A percentile compares a stretch with the other conserved stretches of the same genome.
Conservation (phyloP, 2,888 invertebrate genomes). For the Ypsolopha sequella region DNA sequence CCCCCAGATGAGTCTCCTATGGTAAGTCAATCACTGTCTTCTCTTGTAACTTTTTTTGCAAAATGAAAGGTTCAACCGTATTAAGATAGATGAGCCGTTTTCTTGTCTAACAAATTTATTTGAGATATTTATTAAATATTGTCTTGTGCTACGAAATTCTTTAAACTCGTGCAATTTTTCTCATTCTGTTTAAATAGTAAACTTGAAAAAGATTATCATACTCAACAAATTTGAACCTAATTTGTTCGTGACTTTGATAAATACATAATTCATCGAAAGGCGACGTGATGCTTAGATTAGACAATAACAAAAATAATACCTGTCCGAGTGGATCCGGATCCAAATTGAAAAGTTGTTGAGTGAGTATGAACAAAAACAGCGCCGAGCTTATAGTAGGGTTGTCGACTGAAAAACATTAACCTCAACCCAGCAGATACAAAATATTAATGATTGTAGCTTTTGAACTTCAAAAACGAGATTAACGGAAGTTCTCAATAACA, state of each 20-base stretch:
- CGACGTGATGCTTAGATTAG: slow-evolving; percentile 14
- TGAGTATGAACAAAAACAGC: slow-evolving; percentile 13
- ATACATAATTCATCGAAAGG: slow-evolving; percentile 3
- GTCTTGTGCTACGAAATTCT: too few relatives aligned
- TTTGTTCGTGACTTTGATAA: neutral
- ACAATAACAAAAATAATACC: slow-evolving; percentile 15
- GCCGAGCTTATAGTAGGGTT: neutral
- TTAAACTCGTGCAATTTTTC: too few relatives aligned
- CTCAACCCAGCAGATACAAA: too few relatives aligned
- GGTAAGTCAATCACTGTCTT: slow-evolving; percentile 6
- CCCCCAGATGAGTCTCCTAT: too few relatives aligned
- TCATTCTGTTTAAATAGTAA: too few relatives aligned
- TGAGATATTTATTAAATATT: neutral
- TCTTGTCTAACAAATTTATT: neutral
- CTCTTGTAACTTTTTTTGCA: neutral
- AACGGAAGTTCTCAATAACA: too few relatives aligned
- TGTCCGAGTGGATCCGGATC: slow-evolving; percentile 13
- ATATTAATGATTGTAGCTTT: too few relatives aligned
- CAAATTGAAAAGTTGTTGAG: slow-evolving; percentile 14
- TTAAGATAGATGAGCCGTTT: slow-evolving; percentile 4
- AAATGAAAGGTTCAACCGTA: slow-evolving; percentile 1
- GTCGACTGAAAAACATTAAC: too few relatives aligned
- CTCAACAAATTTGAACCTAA: neutral
- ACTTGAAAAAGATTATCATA: too few relatives aligned
- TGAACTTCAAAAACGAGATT: too few relatives aligned